Evolutionary conservation across 2,113 vertebrate species (phyloP).

Genomic region (Hepsetus odoe): DNA sequence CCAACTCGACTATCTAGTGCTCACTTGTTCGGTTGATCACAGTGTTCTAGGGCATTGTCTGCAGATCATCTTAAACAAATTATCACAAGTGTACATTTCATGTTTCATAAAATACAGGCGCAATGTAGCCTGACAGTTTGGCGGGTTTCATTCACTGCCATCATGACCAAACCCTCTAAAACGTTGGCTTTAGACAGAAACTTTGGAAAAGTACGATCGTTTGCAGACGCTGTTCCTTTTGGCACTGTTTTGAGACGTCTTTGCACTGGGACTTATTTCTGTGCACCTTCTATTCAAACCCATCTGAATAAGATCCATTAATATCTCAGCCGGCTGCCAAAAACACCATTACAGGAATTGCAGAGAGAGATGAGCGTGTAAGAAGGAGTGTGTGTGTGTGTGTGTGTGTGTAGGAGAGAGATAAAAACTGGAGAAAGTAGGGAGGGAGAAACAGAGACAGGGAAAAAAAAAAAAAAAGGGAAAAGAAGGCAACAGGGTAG

Average conservation of each 20-base stretch:
- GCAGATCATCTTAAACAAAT: no score
- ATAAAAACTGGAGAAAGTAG: background rate
- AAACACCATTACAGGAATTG: constrained; percentile 42
- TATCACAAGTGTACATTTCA: no score
- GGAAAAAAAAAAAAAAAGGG: background rate
- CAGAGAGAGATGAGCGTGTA: background rate
- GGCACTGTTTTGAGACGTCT: constrained; percentile 33
- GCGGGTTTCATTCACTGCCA: no score
- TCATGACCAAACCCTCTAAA: no score
- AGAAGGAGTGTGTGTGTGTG: background rate
- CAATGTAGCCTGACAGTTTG: no score
- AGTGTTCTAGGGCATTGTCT: no score
- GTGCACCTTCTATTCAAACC: constrained; percentile 30
- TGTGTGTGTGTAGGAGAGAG: background rate
- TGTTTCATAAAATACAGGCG: no score
- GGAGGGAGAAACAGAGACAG: constrained; percentile 8
- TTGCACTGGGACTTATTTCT: background rate
- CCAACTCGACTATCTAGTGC: no score
- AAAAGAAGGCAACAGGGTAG: background rate
- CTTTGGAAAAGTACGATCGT: constrained; percentile 1
- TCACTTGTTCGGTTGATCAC: no score
- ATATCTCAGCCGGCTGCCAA: constrained; percentile 41
- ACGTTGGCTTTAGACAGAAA: no score
- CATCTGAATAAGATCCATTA: constrained; percentile 46
- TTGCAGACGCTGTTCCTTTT: constrained; percentile 26